A percentile compares a stretch with the other conserved stretches of the same genome.
These are phyloP conservation scores for Zaprionus camerounensis DNA, from an alignment of 1,140 invertebrate genomes.

Conservation along the genomic window DNA sequence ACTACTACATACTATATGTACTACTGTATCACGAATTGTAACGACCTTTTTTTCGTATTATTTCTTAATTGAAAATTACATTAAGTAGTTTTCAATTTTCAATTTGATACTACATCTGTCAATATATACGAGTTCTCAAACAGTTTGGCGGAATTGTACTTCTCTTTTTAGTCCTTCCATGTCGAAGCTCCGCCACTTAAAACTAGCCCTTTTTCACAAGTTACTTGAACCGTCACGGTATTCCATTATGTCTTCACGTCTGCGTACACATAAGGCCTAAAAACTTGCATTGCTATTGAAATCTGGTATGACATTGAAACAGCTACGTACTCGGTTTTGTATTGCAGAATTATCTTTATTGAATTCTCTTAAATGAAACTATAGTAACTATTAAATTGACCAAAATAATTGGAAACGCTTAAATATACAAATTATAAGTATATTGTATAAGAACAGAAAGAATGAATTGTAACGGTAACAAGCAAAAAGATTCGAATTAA, in stretches of 20 bases:
- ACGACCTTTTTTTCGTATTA: conserved; percentile 1
- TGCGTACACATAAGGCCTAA: not conserved
- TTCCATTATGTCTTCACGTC: not conserved
- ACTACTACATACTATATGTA: not conserved
- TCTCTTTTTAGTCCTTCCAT: conserved; percentile 6
- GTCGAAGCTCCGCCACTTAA: not conserved
- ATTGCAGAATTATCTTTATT: too few relatives aligned
- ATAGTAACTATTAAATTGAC: too few relatives aligned
- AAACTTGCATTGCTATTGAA: not conserved
- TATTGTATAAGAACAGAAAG: too few relatives aligned
- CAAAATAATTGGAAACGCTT: not conserved
- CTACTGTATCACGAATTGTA: conserved; percentile 3
- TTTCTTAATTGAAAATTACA: conserved; percentile 7
- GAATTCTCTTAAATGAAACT: too few relatives aligned
- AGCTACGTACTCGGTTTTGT: not conserved
- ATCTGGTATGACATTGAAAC: not conserved
- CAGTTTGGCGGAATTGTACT: not conserved
- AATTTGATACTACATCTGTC: conserved; percentile 4
- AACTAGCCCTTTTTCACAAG: not conserved
- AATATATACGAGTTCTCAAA: not conserved
- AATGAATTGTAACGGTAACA: too few relatives aligned
- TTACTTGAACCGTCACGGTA: conserved; percentile 3
- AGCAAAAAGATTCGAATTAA: not conserved
- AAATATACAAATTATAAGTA: not conserved
- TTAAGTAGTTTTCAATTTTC: conserved; percentile 8